Evolutionary conservation across 1,140 invertebrate genomes (phyloP), one percentile per base, ranked within the genome.

Genomic region (Habropoda laboriosa): DNA sequence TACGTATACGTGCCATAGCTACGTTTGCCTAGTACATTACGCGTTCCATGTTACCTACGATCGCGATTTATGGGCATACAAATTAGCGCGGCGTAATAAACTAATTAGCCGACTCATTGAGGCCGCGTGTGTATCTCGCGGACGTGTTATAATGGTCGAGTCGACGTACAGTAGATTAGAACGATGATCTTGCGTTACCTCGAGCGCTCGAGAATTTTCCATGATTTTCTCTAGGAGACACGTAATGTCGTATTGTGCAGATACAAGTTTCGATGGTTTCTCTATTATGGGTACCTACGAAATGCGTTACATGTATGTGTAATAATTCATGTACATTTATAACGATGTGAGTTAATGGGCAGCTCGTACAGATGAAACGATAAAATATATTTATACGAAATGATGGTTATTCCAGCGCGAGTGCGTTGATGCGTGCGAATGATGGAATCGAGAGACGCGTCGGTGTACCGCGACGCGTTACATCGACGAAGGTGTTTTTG

Each of bases 41-140:
- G 32, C 35, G 51, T 24, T n/a, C 51, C 49, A 24, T 55, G 57
- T 64, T n/a, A 68, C 32, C 30, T 60, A 32, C 51, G 51, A 68
- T 72, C 64, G 73, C 81, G 81, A 90, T 89, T 90, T 89, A 88
- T 79, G 81, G 63, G 70, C 73, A 87, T 89, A 88, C 78, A 88
- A 90, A 90, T 90, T 84, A 87, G 80, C 86, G 38, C 81, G 79
- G 80, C 81, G 86, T 84, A 90, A 90, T 89, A 90, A 90, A 90
- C 88, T 89, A 90, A 90, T 90, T 90, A 90, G 89, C 83, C 84
- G 81, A 88, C 71, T 89, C 88, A 88, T 89, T 89, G 87, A 85
- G 83, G 60, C 57, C 77, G 78, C 83, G 73, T 83, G 80, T 58
- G 70, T 68, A 76, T 74, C 77, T 71, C 42, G 45, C 42, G 53